Percentiles rank a stretch among this genome's conserved stretches.
Conservation (phyloP, 2,113 vertebrate species). For the Lontra canadensis region DNA sequence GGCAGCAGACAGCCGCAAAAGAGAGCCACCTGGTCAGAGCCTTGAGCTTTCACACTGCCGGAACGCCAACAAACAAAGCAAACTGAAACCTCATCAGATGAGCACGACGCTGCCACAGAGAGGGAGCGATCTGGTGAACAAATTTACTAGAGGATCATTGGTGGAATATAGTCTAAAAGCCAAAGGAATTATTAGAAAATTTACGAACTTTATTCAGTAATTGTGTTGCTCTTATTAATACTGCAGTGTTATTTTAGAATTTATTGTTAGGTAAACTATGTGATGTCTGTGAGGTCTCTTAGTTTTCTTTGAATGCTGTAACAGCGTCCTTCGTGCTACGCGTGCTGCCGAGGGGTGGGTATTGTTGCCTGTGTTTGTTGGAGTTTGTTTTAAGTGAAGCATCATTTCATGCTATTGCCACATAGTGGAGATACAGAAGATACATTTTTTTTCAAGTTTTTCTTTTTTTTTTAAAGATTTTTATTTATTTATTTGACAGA, state of each 20-base stretch:
- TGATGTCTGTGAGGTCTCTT: neutral
- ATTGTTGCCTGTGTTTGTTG: neutral
- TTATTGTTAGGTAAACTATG: neutral
- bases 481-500: too few relatives aligned
- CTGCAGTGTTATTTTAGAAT: neutral
- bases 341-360: neutral
- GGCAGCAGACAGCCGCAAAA: neutral
- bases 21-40: neutral
- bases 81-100: neutral
- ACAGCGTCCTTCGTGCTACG: neutral
- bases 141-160: neutral
- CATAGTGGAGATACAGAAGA: neutral
- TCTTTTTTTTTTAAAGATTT: too few relatives aligned
- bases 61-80: neutral
- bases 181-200: neutral
- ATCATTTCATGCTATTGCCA: neutral
- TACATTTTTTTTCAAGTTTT: neutral
- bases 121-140: neutral
- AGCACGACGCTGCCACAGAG: neutral
- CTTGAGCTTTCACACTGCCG: neutral
- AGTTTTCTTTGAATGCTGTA: neutral
- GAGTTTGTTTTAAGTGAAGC: neutral
- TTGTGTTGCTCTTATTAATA: neutral
- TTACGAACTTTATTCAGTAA: neutral
- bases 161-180: neutral